Evolutionary conservation across 2,888 invertebrate genomes (phyloP), one percentile per base, ranked within the genome.

Genomic region (Gari tellinella): DNA sequence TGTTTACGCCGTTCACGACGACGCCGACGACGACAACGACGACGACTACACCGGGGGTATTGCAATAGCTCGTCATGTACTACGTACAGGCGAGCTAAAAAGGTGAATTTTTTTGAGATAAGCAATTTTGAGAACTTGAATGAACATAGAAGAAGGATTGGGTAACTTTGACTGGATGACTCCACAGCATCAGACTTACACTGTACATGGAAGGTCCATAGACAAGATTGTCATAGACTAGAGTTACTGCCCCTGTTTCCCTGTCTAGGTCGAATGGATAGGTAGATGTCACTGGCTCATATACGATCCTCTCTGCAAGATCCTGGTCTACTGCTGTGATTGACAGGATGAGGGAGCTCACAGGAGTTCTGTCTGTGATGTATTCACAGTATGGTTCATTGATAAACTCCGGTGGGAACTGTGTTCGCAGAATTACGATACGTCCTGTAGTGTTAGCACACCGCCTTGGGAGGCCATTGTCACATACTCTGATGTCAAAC

Each of bases 361-460:
- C 5, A n/a, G 63, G 21, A 4, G 57, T 37, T 3, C 66, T 67
- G 48, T 85, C 85, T 7, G 46, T 46, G 8, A 85, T 65, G 1
- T 51, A 62, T 41, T 68, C 70, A 25, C 57, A 58, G 69, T 84
- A 85, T 10, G 82, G 83, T n/a, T 72, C 55, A 12, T 75, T 70
- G 41, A 72, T 41, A 69, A 89, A 89, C 48, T 72, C 63, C 10
- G 89, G 89, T 1, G 82, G 65, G 75, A 78, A 81, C 69, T 80
- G 82, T 69, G 89, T 88, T 12, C 88, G 75, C 4, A 61, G 70
- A 15, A 88, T 78, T 7, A 53, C 61, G 7, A 89, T 74, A 4
- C 64, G 74, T 19, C 84, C 87, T n/a, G 80, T 76, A 40, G 58
- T 72, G 58, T 82, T 81, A 23, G 65, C 72, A 76, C 85, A 86